These are phyloP conservation scores for Archips crataeganus DNA, from an alignment of 2,888 invertebrate species.

Conservation along the genomic window DNA sequence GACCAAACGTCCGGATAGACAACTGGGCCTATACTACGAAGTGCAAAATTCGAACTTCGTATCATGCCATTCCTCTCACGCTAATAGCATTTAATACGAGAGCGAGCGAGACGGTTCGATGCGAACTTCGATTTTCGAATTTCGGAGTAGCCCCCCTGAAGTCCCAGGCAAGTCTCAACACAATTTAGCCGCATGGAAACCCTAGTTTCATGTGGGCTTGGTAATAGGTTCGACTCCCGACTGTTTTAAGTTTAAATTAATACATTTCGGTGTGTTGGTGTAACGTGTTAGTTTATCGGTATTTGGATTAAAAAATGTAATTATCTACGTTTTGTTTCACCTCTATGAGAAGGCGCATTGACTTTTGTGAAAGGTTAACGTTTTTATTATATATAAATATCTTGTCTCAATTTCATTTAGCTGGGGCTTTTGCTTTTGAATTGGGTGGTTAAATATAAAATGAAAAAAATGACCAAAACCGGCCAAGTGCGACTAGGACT, in stretches of 20 bases:
- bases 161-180: not conserved
- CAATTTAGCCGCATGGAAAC: not conserved
- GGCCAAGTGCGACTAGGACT: no score
- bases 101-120: no score
- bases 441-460: not conserved
- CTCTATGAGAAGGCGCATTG: not conserved
- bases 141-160: no score
- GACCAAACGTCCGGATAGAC: not conserved
- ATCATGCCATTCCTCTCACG: no score
- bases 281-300: conserved; percentile 45
- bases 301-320: conserved; percentile 1
- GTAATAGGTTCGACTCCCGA: conserved; percentile 75
- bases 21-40: no score
- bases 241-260: conserved; percentile 55
- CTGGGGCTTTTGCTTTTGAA: not conserved
- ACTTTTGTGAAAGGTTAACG: not conserved
- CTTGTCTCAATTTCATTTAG: no score
- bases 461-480: not conserved
- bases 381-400: not conserved
- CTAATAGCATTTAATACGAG: no score
- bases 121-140: no score
- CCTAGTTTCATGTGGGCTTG: conserved; percentile 65
- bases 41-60: no score
- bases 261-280: conserved; percentile 53
- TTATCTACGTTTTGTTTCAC: conserved; percentile 1